Percentiles rank a stretch among this genome's conserved stretches.
phyloP scores from a whole-genome alignment of 1,140 invertebrate genomes.

The Zaprionus vittiger region DNA sequence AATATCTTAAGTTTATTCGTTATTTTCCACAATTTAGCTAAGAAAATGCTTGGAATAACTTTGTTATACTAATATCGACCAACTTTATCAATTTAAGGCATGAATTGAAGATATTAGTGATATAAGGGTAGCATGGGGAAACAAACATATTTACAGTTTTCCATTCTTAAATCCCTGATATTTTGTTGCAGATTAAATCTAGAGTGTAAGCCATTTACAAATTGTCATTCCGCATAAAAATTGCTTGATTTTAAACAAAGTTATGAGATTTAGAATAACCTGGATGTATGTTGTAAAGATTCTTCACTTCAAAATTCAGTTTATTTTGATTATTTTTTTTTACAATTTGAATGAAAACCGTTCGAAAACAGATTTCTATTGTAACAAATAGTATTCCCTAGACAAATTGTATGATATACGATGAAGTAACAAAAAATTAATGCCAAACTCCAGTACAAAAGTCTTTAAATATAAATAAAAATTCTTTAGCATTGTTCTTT shows the following conservation, averaged over 20 bases:
- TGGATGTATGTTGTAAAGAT: background rate
- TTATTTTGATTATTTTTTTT: background rate
- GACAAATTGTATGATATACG: background rate
- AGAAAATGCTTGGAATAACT: background rate
- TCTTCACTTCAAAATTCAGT: background rate
- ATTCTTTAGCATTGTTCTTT: background rate
- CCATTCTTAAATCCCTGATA: background rate
- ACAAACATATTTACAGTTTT: background rate
- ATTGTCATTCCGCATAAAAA: background rate
- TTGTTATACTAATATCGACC: background rate
- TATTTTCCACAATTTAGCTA: background rate
- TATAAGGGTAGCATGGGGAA: background rate
- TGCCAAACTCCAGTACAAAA: background rate
- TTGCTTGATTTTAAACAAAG: background rate
- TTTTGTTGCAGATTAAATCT: background rate
- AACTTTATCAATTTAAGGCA: background rate
- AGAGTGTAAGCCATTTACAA: background rate
- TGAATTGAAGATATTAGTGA: background rate
- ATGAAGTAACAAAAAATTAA: background rate
- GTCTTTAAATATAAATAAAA: background rate
- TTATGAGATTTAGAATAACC: background rate
- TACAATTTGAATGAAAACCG: background rate
- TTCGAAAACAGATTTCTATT: background rate
- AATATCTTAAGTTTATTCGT: background rate
- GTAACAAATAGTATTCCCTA: background rate